Conservation (phyloP, 2,888 invertebrate species). For the Ferdinandea cuprea region DNA sequence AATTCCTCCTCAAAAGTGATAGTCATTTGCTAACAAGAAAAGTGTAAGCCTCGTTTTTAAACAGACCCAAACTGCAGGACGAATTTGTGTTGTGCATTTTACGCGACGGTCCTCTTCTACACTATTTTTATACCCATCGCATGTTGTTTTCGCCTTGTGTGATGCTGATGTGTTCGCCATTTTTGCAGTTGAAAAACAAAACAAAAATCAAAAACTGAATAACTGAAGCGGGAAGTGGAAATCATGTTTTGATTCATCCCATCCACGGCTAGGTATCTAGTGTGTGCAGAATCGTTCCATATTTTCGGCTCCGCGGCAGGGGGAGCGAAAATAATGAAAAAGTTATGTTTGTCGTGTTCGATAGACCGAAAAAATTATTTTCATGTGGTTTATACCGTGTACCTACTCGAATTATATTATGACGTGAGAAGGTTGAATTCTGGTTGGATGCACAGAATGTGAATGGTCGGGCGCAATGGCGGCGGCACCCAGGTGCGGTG, state of each 20-base stretch:
- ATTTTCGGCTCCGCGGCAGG: no score
- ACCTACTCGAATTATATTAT: constrained; percentile 55
- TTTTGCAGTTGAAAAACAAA: constrained; percentile 24
- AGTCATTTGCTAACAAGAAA: neutral
- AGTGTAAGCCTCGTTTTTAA: neutral
- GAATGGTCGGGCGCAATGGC: neutral
- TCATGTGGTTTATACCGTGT: constrained; percentile 54
- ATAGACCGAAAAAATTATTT: constrained; percentile 74
- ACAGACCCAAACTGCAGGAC: constrained; percentile 54
- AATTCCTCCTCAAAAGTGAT: no score
- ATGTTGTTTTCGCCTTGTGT: constrained; percentile 21
- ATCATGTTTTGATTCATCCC: constrained; percentile 63
- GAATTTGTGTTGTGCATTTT: constrained; percentile 13
- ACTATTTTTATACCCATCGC: neutral
- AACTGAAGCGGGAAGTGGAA: constrained; percentile 60
- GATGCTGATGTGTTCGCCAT: constrained; percentile 33
- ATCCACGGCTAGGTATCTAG: neutral
- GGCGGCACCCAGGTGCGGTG: constrained; percentile 5
- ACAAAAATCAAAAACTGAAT: constrained; percentile 55
- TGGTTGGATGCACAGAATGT: constrained; percentile 60
- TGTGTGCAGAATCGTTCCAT: neutral
- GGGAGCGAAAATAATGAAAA: constrained; percentile 72
- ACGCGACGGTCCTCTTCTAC: constrained; percentile 26
- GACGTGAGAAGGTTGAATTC: constrained; percentile 69
- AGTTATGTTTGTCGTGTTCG: constrained; percentile 74